phyloP scores from a whole-genome alignment of 2,113 vertebrate genomes.

The Oncorhynchus nerka region DNA sequence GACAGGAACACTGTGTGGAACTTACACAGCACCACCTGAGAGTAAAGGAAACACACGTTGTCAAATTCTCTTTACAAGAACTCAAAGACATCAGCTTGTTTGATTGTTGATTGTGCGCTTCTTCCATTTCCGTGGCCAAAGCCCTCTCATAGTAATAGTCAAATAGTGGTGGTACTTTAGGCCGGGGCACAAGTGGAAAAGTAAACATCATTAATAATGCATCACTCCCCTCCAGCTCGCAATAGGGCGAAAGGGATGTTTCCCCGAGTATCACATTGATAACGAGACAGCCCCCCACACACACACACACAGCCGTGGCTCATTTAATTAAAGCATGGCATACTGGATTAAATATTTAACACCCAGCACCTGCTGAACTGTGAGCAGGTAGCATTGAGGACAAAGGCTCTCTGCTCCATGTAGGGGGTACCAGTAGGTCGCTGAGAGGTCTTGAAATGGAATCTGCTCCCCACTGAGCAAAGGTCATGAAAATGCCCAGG shows the following conservation, averaged over 20 bases:
- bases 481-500: no score
- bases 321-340: conserved; percentile 76
- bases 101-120: conserved; percentile 1
- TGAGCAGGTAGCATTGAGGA: conserved; percentile 53
- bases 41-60: conserved; percentile 20
- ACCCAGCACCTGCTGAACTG: conserved; percentile 67
- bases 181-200: conserved; percentile 62
- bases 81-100: conserved; percentile 5
- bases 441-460: conserved; percentile 69
- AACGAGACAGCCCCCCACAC: conserved; percentile 55
- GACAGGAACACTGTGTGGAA: conserved; percentile 98
- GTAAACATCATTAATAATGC: conserved; percentile 78
- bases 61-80: no score
- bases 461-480: conserved; percentile 48
- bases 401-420: background rate
- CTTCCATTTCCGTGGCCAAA: conserved; percentile 56
- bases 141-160: conserved; percentile 59
- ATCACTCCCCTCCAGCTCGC: conserved; percentile 60
- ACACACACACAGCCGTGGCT: conserved; percentile 49
- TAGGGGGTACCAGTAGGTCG: conserved; percentile 16
- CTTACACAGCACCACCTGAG: conserved; percentile 92
- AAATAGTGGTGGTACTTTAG: conserved; percentile 59
- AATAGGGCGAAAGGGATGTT: conserved; percentile 62
- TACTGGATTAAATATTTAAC: conserved; percentile 79
- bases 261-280: conserved; percentile 67